These are phyloP conservation scores for Tragelaphus strepsiceros DNA, from an alignment of 2,113 vertebrate species.

Conservation along the genomic window DNA sequence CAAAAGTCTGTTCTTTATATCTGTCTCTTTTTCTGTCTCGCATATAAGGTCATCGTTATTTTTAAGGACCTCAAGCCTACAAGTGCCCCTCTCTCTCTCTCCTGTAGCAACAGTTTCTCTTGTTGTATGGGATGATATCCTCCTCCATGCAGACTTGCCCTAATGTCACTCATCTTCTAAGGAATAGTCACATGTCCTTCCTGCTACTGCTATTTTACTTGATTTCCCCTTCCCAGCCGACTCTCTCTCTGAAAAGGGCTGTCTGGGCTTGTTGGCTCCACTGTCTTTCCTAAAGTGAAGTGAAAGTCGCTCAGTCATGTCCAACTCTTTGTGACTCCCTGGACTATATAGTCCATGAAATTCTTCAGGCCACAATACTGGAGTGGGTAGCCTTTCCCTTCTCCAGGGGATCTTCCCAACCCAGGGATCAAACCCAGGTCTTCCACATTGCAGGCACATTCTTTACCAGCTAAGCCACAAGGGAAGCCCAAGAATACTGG, in stretches of 20 bases:
- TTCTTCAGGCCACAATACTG: neutral
- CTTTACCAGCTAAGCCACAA: neutral
- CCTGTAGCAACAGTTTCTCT: neutral
- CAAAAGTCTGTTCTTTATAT: neutral
- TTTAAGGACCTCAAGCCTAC: too few species aligned
- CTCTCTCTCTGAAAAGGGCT: neutral
- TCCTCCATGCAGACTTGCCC: neutral
- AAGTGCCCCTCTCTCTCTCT: neutral
- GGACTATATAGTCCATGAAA: neutral
- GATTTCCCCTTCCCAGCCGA: neutral
- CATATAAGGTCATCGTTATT: neutral
- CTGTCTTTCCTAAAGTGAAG: neutral
- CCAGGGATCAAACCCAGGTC: neutral
- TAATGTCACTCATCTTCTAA: neutral
- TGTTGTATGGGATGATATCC: neutral
- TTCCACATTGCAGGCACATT: accelerated
- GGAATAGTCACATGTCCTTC: neutral
- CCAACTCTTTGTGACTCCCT: neutral
- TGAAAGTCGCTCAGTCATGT: neutral
- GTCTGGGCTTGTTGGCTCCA: too few species aligned
- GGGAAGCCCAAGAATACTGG: neutral
- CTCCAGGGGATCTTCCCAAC: neutral
- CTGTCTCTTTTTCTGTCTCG: neutral
- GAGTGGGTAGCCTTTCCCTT: neutral
- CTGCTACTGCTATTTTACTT: neutral